phyloP scores from a whole-genome alignment of 2,113 vertebrate species.

The Podarcis muralis region DNA sequence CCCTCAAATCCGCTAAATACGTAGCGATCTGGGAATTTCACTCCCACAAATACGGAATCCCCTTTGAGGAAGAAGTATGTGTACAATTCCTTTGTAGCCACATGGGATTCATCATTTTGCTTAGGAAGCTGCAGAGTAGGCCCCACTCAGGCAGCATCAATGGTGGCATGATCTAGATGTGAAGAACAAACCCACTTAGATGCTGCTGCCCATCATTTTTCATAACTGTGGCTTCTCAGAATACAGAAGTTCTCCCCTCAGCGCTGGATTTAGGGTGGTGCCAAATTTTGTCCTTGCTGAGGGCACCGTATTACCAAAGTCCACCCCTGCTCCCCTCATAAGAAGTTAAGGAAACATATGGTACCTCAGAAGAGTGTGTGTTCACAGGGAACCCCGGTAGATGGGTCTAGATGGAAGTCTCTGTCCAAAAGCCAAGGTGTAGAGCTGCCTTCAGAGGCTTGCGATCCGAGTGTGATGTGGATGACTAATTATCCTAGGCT shows the following conservation, averaged over 20 bases:
- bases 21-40: slow-evolving; percentile 41
- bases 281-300: too few relatives aligned
- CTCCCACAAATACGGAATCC: slow-evolving; percentile 3
- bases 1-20: background rate
- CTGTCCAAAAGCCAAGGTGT: too few relatives aligned
- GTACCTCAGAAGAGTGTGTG: too few relatives aligned
- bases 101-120: background rate
- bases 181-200: background rate
- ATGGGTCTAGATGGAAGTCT: too few relatives aligned
- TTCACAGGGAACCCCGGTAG: too few relatives aligned
- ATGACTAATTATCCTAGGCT: too few relatives aligned
- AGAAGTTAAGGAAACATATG: too few relatives aligned
- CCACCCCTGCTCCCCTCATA: too few relatives aligned
- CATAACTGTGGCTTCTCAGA: background rate
- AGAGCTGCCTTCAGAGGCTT: too few relatives aligned
- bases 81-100: slow-evolving; percentile 2
- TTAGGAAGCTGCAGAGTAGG: background rate
- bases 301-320: too few relatives aligned
- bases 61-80: background rate
- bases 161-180: background rate
- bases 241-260: background rate
- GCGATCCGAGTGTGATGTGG: too few relatives aligned
- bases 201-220: background rate
- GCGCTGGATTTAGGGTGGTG: too few relatives aligned
- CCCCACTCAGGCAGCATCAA: background rate